Evolutionary conservation across 2,888 invertebrate species (phyloP).

Genomic region (Teinopalpus imperialis): DNA sequence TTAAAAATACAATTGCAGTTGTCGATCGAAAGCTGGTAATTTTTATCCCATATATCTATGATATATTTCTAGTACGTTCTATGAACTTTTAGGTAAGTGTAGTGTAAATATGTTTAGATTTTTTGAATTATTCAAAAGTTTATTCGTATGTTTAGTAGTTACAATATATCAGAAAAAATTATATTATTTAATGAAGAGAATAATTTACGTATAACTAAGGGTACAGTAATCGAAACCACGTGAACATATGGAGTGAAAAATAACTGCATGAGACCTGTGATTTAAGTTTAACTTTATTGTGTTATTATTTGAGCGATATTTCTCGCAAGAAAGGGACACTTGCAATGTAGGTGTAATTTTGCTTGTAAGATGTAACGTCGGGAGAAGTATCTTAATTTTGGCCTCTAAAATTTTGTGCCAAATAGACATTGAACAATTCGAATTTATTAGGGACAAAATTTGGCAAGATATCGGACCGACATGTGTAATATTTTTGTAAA

Average conservation of each 20-base stretch:
- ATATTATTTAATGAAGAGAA: constrained; percentile 6
- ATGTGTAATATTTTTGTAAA: constrained; percentile 51
- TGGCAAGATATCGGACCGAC: constrained; percentile 50
- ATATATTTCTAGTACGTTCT: constrained; percentile 98
- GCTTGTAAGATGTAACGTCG: constrained; percentile 3
- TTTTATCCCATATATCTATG: constrained; percentile 99
- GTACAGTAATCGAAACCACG: not conserved
- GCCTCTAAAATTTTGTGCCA: constrained; percentile 71
- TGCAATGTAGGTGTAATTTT: constrained; percentile 37
- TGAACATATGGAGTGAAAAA: constrained; percentile 14
- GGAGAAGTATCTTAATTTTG: constrained; percentile 22
- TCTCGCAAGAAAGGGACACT: constrained; percentile 26
- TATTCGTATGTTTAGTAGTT: constrained; percentile 13
- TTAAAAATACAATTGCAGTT: constrained; percentile 38
- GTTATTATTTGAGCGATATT: constrained; percentile 25
- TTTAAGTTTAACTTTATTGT: constrained; percentile 15
- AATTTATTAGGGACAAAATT: constrained; percentile 78
- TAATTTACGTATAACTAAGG: not conserved
- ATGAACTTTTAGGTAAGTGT: constrained; percentile 87
- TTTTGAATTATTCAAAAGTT: constrained; percentile 28
- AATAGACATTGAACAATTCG: constrained; percentile 57
- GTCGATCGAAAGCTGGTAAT: constrained; percentile 84
- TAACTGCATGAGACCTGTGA: constrained; percentile 19
- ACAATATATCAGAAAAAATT: not conserved
- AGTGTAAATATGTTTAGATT: constrained; percentile 55